Base-by-base conservation (phyloP, 2,113 vertebrate genomes). In the Burhinus bistriatus region DNA sequence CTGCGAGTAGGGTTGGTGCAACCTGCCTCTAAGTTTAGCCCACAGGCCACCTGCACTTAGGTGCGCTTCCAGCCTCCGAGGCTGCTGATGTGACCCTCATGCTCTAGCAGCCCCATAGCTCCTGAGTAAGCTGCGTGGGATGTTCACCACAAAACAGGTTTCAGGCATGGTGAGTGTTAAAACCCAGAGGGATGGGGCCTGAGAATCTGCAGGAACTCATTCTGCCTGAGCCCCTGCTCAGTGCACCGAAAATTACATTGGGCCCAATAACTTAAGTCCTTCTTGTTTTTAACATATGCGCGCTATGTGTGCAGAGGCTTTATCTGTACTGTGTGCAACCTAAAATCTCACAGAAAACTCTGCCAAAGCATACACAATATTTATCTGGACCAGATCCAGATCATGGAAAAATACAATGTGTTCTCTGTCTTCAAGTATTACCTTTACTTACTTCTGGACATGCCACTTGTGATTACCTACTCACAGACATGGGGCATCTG, bases 391-490 rank as follows among this genome's bases (percentile, higher is more conserved):
- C 32, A 76, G 58, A 55, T 65, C 68, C 57, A 90, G 30, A n/a
- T 44, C 0, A 62, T 9, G 11, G 51, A 38, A 78, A 81, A 93
- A 45, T 42, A 45, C 20, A 59, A 5, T 3, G 3, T 32, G 21
- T 42, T 42, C 29, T 78, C 76, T 30, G 55, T 84, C 44, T 61
- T 62, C n/a, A 23, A 38, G 9, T 40, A n/a, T n/a, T 70, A 54
- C 19, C 18, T 77, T 81, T 49, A 44, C 26, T 71, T 82, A 58
- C 36, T 64, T 78, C 42, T 59, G 59, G 30, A 65, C 7, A 14
- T 11, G 23, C 3, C 66, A n/a, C 26, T 91, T 38, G 36, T 0
- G 0, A 58, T 68, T 62, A 51, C 22, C 16, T 65, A 14, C 26
- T 59, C 45, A 57, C 19, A 65, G 49, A 52, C 34, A 52, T 1